Base-by-base conservation (phyloP, 2,888 invertebrate species). In the Phytoseiulus persimilis region DNA sequence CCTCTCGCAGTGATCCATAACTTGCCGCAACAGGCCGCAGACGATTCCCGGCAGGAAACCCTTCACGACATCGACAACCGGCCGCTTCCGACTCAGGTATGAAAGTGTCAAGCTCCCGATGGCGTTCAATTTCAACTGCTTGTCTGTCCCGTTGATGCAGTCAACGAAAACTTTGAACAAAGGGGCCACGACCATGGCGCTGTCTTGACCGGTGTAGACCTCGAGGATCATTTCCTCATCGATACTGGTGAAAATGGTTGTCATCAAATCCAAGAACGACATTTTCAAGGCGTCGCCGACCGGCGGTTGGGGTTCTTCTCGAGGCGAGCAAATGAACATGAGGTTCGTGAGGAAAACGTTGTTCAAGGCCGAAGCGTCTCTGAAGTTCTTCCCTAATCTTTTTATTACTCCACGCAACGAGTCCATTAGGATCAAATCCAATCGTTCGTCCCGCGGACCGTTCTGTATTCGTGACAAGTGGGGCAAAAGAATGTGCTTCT, bases 401-500 rank as follows among this genome's bases (percentile, higher is more conserved):
- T 87, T 45, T 33, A 87, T 33, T n/a, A 87, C 87, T 45, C n/a
- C n/a, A n/a, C 33, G 32, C 33, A 87, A 32, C 9, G 32, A 32
- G 32, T 87, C 87, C 87, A 87, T n/a, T 45, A 87, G 33, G 14
- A 33, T 39, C n/a, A 33, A 39, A 45, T 87, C 87, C 32, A 33
- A 28, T 9, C 45, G 32, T 33, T 87, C 87, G 45, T 45, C 31
- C n/a, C 87, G 87, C 6, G 87, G 32, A 39, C 87, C 87, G 33
- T 45, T 32, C 31, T 87, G 87, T 33, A 87, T 33, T 39, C 87
- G 87, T 45, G n/a, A 39, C n/a, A 87, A n/a, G 11, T 31, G 39
- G n/a, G 87, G 87, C 39, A 87, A 33, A n/a, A 87, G n/a, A 45
- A 87, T 87, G 32, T 87, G 87, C 31, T 87, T 87, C 45, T 87